These are phyloP conservation scores for Herpetotheres cachinnans DNA, from an alignment of 2,113 vertebrate genomes.

Conservation along the genomic window DNA sequence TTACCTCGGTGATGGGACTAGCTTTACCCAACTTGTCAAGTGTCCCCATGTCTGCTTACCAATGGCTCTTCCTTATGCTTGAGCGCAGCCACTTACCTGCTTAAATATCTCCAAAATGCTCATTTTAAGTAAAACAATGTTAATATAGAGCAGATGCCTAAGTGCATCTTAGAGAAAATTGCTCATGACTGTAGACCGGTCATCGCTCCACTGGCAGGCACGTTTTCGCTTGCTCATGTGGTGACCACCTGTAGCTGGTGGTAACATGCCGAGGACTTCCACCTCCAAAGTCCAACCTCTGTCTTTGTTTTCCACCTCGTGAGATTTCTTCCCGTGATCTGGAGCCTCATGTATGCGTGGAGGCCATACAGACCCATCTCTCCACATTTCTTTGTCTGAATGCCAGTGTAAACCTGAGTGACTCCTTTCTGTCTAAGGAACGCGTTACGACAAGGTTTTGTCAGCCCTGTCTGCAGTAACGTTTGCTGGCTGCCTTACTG, in stretches of 20 bases:
- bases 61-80: not conserved
- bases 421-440: not conserved
- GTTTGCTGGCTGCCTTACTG: not conserved
- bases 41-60: not conserved
- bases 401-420: rapidly evolving
- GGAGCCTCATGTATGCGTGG: rapidly evolving
- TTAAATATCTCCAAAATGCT: not conserved
- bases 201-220: not conserved
- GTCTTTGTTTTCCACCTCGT: not conserved
- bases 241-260: conserved; percentile 11
- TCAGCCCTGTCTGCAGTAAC: not conserved
- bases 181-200: not conserved
- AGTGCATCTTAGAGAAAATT: conserved; percentile 11
- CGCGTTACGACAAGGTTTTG: not conserved
- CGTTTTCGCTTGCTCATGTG: not conserved
- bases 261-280: rapidly evolving
- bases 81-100: not conserved
- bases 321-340: not conserved
- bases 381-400: not conserved
- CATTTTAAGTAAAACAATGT: not conserved
- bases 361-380: not conserved
- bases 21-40: not conserved
- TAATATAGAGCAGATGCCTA: conserved; percentile 37
- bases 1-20: not conserved
- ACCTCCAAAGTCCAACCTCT: not conserved